phyloP scores from a whole-genome alignment of 1,140 invertebrate genomes.

The Drosophila dunni region DNA sequence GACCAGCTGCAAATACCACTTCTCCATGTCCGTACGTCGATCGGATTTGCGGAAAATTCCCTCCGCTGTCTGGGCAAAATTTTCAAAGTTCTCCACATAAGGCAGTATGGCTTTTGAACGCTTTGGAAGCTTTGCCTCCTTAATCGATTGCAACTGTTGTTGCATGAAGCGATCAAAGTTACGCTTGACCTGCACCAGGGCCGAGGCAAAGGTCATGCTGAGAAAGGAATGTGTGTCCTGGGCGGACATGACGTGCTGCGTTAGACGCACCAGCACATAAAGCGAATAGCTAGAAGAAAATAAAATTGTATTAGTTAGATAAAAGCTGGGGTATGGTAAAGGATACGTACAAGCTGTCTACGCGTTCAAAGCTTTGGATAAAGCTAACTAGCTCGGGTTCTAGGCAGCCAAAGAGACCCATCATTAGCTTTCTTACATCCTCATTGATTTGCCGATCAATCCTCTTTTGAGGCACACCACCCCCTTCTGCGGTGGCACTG shows the following conservation, averaged over 20 bases:
- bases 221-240: conserved; percentile 96
- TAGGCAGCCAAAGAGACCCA: conserved; percentile 92
- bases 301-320: background rate
- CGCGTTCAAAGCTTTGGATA: conserved; percentile 93
- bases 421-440: conserved; percentile 94
- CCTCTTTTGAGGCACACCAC: conserved; percentile 86
- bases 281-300: conserved; percentile 92
- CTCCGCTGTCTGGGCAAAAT: conserved; percentile 94
- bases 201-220: conserved; percentile 94
- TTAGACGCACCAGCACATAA: conserved; percentile 95
- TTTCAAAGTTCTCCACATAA: conserved; percentile 96
- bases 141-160: conserved; percentile 92
- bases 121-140: conserved; percentile 90
- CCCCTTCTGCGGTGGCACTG: conserved; percentile 20
- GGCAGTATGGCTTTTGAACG: conserved; percentile 95
- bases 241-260: conserved; percentile 95
- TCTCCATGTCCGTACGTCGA: conserved; percentile 96
- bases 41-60: conserved; percentile 94
- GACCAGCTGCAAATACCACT: conserved; percentile 95
- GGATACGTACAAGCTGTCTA: conserved; percentile 93
- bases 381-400: conserved; percentile 94
- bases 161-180: conserved; percentile 97
- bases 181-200: conserved; percentile 96
- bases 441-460: conserved; percentile 90
- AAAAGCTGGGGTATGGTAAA: background rate